Evolutionary conservation across 2,797 vertebrate genomes (phyloP), one percentile per base, ranked within the genome.

Genomic region (Cheracebus regulus): DNA sequence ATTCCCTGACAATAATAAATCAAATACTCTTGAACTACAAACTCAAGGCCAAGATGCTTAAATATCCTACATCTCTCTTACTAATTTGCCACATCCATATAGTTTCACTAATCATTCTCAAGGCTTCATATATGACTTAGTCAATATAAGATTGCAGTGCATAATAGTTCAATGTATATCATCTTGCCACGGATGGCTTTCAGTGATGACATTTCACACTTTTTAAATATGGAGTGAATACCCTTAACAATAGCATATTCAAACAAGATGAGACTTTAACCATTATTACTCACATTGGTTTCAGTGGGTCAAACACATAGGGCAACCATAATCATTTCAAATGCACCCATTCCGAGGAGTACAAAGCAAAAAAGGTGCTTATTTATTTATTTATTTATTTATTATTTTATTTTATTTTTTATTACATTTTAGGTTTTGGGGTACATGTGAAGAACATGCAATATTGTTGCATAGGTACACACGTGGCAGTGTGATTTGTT

Each of bases 341-440:
- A 8, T 1, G 7, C 2, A 2, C 2, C 17, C 41, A 12, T 15
- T 28, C 86, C 20, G 9, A 17, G 50, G 26, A 39, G 36, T 1
- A 22, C 4, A 46, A 26, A 72, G 58, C 67, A 78, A 58, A 89
- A 28, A 26, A 22, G 36, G 55, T 19, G 39, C 39, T 39, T 39
- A 39, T 39, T 39, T 39, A 39, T 39, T 39, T 39, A 39, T 39
- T 39, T 39, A 39, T 39, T 39, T 39, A 39, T 2, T 39, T 39
- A 39, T 39, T 39, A 39, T 39, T 39, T 39, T 39, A 39, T 39
- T 39, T 39, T 39, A 39, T 39, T 39, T 39, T 39, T 39, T 39
- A 39, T 39, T 39, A 4, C 39, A 39, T 39, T 39, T 39, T 39
- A 39, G 39, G 39, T 39, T 39, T 39, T 39, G 39, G 39, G 39